phyloP scores from a whole-genome alignment of 2,888 invertebrate species.

The Lepidonotus clava region DNA sequence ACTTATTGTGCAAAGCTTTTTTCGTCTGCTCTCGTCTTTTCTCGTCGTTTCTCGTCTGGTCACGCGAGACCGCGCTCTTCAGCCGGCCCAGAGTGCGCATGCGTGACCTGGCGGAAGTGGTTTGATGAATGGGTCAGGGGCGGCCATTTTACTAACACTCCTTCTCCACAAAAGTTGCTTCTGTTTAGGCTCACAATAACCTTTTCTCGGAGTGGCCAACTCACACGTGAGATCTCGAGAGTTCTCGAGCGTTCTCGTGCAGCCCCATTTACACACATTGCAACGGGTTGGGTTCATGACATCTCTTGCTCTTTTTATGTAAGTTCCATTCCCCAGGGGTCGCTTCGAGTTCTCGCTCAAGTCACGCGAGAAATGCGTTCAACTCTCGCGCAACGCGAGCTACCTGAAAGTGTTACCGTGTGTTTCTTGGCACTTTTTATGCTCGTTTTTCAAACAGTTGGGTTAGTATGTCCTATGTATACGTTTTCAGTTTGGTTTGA shows the following conservation, averaged over 20 bases:
- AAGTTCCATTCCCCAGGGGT: not conserved
- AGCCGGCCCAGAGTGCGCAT: not conserved
- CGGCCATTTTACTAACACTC: not conserved
- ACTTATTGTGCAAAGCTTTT: not conserved
- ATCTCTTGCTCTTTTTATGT: slow-evolving; percentile 23
- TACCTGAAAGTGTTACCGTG: not conserved
- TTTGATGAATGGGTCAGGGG: not conserved
- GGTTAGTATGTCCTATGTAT: no score
- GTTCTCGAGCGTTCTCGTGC: not conserved
- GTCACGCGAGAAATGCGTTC: slow-evolving; percentile 5
- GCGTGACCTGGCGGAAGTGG: slow-evolving; percentile 13
- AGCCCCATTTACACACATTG: not conserved
- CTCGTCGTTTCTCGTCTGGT: no score
- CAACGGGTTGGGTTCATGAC: not conserved
- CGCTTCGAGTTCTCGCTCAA: not conserved
- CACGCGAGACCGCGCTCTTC: slow-evolving; percentile 32
- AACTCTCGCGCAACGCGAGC: not conserved
- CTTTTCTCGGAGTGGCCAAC: not conserved
- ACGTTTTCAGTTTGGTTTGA: no score
- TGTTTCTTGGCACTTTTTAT: slow-evolving; percentile 3
- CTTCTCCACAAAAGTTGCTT: not conserved
- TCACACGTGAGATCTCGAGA: not conserved
- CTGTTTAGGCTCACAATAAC: not conserved
- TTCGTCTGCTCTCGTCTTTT: slow-evolving; percentile 34
- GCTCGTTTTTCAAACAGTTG: not conserved